Evolutionary conservation across 2,888 invertebrate genomes (phyloP), one percentile per base, ranked within the genome.

Genomic region (Nomada ruficornis): DNA sequence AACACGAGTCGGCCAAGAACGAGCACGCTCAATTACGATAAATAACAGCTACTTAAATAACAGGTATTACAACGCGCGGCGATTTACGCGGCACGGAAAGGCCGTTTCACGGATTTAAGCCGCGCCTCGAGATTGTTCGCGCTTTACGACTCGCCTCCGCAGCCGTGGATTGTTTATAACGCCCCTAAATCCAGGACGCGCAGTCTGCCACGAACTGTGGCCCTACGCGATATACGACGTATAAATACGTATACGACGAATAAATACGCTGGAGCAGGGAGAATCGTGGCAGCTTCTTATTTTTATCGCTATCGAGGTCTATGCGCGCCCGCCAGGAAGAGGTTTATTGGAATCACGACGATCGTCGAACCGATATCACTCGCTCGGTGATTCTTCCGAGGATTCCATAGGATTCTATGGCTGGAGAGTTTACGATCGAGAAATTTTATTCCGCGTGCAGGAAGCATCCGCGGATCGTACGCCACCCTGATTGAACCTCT

Each of bases 161-260:
- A 42, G 42, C 42, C 29, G 52, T 18, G 59, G 74, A 73, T 57
- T 65, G 77, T 77, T 77, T 77, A 77, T 65, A 73, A 73, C 77
- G 36, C 52, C 47, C 65, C 77, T 77, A 74, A 77, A 77, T 77
- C 74, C 65, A 65, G 59, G 77, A 42, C 15, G 50, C 20, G 13
- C 29, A 50, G 23, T 15, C 15, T 7, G 36, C 54, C 62, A 13
- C 29, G 74, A 29, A 44, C 59, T 52, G 26, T 23, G 23, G 26
- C 44, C 44, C 23, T 42, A 10, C 50, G 29, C 63, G 73, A 64
- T 64, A 77, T 65, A 73, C 74, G 63, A 65, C 54, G 42, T 71
- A 63, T 71, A 70, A 60, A 70, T 75, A 62, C 70, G 29, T 52
- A 52, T 52, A 70, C 55, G 55, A 26, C 9, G 59, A 36, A 68